Base-by-base conservation (phyloP, 2,797 vertebrate genomes). In the Myotis vivesi region DNA sequence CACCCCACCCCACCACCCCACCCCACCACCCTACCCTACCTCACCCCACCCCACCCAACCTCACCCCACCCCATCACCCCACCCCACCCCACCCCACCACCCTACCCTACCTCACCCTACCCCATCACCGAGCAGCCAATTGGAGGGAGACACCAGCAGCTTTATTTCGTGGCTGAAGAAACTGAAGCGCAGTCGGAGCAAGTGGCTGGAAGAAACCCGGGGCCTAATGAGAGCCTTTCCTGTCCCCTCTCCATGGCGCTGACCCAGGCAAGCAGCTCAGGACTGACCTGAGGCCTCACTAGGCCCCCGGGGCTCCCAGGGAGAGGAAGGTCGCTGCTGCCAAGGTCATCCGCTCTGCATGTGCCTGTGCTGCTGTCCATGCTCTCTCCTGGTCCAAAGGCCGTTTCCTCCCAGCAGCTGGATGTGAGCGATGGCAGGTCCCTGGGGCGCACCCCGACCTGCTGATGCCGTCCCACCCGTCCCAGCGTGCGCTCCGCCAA, bases 391-490 rank as follows among this genome's bases (percentile, higher is more conserved):
- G 75, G 33, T 44, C 22, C 8, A 9, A 36, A 91, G 75, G n/a
- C 44, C 16, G 12, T 11, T 62, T 10, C 15, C 33, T 76, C 62
- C 9, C 25, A 13, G 68, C n/a, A 68, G 25, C 68, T 28, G 25
- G 44, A 22, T 16, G 38, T 41, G 36, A 2, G 53, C 2, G n/a
- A n/a, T n/a, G n/a, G n/a, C n/a, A n/a, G n/a, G n/a, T n/a, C n/a
- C n/a, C n/a, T n/a, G 17, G 84, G 66, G 44, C 25, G 71, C 76
- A 91, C 33, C 64, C 69, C 71, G 57, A 51, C 85, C 15, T n/a
- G 59, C 85, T 33, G 72, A 49, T 46, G 59, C 12, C 22, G 20
- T n/a, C 59, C 94, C 91, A 84, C 93, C 92, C 95, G 92, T 73
- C 19, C 12, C 6, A 89, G 51, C 92, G 90, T 55, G 38, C 90